Evolutionary conservation across 2,888 invertebrate species (phyloP).

Genomic region (Sepiola atlantica): DNA sequence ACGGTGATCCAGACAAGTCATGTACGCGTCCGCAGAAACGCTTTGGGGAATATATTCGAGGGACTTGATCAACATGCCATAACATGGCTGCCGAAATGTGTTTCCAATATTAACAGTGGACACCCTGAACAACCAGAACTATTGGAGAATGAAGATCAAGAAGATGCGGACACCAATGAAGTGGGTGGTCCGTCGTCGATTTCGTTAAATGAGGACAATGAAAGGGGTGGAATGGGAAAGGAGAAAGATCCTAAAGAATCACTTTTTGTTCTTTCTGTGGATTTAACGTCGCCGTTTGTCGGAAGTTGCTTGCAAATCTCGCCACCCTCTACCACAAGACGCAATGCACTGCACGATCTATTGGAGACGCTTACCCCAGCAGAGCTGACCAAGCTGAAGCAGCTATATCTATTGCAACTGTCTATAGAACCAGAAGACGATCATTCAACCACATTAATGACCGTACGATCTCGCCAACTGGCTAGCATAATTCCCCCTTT

Average conservation of each 20-base stretch:
- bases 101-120: background rate
- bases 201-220: background rate
- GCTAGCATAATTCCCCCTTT: background rate
- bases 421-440: background rate
- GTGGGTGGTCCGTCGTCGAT: background rate
- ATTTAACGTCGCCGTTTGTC: background rate
- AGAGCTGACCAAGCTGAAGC: background rate
- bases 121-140: background rate
- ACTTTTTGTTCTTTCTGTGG: background rate
- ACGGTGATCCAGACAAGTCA: background rate
- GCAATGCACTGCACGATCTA: slow-evolving; percentile 33
- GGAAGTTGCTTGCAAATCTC: background rate
- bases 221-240: background rate
- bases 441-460: background rate
- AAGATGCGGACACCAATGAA: background rate
- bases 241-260: background rate
- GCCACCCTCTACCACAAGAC: background rate
- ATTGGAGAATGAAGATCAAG: background rate
- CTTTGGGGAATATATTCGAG: background rate
- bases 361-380: slow-evolving; percentile 34
- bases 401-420: background rate
- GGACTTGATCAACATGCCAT: background rate
- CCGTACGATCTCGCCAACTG: background rate
- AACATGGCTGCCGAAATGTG: background rate
- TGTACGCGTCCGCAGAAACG: slow-evolving; percentile 10